phyloP scores from a whole-genome alignment of 2,888 invertebrate genomes.

The Arrhopalites spinosus region DNA sequence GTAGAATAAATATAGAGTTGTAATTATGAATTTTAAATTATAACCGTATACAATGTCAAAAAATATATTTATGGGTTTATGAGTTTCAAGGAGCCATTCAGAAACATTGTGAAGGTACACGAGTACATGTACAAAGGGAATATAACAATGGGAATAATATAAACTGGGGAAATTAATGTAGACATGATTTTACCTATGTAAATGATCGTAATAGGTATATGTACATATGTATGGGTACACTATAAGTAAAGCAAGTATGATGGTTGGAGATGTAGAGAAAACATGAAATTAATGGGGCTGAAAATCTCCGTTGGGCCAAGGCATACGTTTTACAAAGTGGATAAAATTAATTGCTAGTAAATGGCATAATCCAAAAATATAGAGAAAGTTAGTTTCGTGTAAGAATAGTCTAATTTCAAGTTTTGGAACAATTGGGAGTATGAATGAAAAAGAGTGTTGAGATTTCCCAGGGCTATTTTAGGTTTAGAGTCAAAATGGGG shows the following conservation, averaged over 20 bases:
- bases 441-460: background rate
- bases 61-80: background rate
- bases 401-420: background rate
- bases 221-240: background rate
- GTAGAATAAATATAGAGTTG: background rate
- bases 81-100: background rate
- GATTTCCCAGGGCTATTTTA: conserved; percentile 17
- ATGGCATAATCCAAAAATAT: conserved; percentile 2
- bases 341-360: conserved; percentile 16
- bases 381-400: background rate
- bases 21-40: background rate
- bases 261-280: background rate
- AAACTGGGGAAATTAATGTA: background rate
- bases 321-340: conserved; percentile 14
- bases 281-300: conserved; percentile 22
- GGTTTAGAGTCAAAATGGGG: background rate
- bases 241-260: background rate
- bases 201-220: background rate
- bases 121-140: no score
- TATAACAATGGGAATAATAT: no score
- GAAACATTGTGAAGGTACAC: background rate
- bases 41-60: background rate
- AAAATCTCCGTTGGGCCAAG: conserved; percentile 15
- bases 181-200: background rate
- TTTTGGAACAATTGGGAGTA: background rate